phyloP scores from a whole-genome alignment of 1,140 invertebrate genomes.

The Ceratoteleas bidentatus region DNA sequence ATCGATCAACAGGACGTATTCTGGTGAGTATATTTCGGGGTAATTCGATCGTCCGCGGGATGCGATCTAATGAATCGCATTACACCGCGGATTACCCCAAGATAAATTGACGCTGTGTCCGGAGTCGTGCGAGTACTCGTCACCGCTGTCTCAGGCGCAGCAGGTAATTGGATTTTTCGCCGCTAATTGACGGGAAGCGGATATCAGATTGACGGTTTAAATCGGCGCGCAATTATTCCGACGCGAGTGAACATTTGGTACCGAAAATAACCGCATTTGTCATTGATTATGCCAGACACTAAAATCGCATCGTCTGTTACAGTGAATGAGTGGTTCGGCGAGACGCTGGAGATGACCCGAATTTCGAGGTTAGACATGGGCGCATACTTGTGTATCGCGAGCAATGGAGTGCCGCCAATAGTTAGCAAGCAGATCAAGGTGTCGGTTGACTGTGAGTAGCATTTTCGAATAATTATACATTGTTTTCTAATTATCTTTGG shows the following conservation, averaged over 20 bases:
- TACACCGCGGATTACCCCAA: neutral
- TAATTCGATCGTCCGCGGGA: constrained; percentile 8
- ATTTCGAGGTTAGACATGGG: constrained; percentile 95
- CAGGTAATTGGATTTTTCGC: constrained; percentile 43
- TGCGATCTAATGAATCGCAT: constrained; percentile 2
- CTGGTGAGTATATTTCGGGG: constrained; percentile 83
- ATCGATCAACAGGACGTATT: constrained; percentile 89
- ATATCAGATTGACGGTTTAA: constrained; percentile 46
- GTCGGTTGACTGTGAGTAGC: constrained; percentile 95
- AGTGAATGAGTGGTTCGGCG: constrained; percentile 92
- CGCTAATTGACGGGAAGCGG: constrained; percentile 43
- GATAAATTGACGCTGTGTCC: neutral
- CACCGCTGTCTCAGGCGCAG: neutral
- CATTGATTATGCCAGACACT: constrained; percentile 28
- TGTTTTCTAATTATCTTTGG: too few species aligned
- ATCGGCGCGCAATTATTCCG: constrained; percentile 21
- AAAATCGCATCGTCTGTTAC: constrained; percentile 66
- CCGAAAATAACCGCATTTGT: constrained; percentile 19
- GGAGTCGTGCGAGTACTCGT: too few species aligned
- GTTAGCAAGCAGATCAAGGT: constrained; percentile 96
- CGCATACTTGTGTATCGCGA: constrained; percentile 93
- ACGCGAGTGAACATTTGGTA: constrained; percentile 23
- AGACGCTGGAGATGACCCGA: constrained; percentile 90
- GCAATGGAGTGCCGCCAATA: constrained; percentile 88
- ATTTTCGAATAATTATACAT: too few species aligned